phyloP scores from a whole-genome alignment of 2,888 invertebrate species.

The Noctua janthe region DNA sequence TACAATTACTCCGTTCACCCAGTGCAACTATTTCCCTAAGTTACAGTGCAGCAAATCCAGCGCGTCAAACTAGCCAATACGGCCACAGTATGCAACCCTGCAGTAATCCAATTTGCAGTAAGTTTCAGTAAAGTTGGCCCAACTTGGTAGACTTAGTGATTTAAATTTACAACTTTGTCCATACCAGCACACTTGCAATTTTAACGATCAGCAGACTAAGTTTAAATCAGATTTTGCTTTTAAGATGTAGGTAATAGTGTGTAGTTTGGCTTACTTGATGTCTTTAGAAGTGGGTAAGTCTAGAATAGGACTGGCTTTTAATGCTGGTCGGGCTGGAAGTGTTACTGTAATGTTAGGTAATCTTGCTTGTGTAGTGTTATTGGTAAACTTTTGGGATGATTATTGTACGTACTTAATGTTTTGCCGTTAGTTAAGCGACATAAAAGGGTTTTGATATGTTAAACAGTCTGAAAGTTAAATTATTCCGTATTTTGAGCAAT shows the following conservation, averaged over 20 bases:
- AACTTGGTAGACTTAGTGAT: constrained; percentile 87
- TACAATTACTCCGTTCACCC: constrained; percentile 24
- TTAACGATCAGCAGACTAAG: constrained; percentile 82
- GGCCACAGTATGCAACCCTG: constrained; percentile 68
- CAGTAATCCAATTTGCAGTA: constrained; percentile 88
- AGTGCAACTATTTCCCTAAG: constrained; percentile 41
- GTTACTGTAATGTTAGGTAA: constrained; percentile 34
- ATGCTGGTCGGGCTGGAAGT: constrained; percentile 26
- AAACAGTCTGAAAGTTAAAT: not conserved
- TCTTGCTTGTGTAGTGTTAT: constrained; percentile 19
- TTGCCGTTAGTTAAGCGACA: not conserved
- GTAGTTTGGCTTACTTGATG: constrained; percentile 61
- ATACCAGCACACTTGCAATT: constrained; percentile 82
- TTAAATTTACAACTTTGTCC: constrained; percentile 88
- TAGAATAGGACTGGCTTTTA: constrained; percentile 51
- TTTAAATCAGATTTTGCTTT: constrained; percentile 82
- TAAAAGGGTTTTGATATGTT: not conserved
- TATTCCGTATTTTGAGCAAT: not conserved
- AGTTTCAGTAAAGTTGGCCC: constrained; percentile 78
- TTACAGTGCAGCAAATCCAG: constrained; percentile 52
- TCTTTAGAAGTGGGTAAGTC: constrained; percentile 51
- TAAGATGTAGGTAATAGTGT: constrained; percentile 74
- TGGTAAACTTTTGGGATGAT: constrained; percentile 29
- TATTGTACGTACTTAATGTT: constrained; percentile 7
- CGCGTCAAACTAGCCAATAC: constrained; percentile 81